These are phyloP conservation scores for Radopholus similis DNA, from an alignment of 1,140 invertebrate genomes.

Conservation along the genomic window DNA sequence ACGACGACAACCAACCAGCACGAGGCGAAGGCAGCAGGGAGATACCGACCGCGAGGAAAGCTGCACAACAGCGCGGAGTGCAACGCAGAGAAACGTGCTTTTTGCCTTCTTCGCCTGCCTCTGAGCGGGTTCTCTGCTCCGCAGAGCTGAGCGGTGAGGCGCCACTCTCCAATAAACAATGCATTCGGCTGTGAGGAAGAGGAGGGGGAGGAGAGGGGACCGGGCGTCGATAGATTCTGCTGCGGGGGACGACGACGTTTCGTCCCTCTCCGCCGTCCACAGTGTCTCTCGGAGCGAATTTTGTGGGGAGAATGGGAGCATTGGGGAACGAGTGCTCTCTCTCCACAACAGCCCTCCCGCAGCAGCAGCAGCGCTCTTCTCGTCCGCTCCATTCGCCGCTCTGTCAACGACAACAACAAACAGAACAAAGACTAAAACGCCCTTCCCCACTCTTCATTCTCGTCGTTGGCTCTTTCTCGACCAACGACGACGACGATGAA, in stretches of 20 bases:
- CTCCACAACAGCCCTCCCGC: neutral
- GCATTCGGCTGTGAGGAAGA: neutral
- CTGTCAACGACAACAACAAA: constrained; percentile 1
- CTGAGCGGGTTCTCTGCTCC: no score
- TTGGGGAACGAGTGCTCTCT: neutral
- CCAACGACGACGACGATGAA: neutral
- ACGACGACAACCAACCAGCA: constrained; percentile 2
- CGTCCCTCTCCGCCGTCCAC: neutral
- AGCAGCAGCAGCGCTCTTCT: neutral
- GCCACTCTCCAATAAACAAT: no score
- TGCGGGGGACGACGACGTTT: neutral
- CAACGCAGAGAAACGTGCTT: neutral
- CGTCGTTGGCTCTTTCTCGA: no score
- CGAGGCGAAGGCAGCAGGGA: neutral
- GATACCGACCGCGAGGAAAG: neutral
- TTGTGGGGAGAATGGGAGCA: no score
- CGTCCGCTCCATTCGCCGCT: neutral
- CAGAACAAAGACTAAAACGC: constrained; percentile 2
- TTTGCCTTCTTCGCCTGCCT: no score
- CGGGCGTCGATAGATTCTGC: neutral
- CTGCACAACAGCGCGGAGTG: neutral
- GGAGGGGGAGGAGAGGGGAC: neutral
- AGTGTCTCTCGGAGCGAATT: no score
- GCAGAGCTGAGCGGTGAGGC: neutral
- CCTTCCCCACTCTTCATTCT: neutral